Evolutionary conservation across 2,113 vertebrate genomes (phyloP).

Genomic region (Leptobrachium ailaonicum): DNA sequence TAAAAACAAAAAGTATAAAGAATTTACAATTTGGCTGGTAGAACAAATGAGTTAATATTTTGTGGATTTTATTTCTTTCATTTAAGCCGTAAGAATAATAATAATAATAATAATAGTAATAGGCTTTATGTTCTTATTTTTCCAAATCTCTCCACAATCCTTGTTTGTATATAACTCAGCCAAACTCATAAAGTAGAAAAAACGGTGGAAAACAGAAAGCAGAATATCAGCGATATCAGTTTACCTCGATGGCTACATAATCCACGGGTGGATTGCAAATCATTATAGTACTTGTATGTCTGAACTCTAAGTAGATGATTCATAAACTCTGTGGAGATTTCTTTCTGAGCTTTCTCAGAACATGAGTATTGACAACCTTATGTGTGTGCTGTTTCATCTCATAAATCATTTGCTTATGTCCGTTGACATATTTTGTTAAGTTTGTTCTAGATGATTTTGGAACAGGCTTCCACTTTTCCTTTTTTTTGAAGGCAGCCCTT

Average conservation of each 20-base stretch:
- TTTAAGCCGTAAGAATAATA: not conserved
- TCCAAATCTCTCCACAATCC: not conserved
- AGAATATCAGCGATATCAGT: constrained; percentile 14
- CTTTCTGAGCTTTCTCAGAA: constrained; percentile 3
- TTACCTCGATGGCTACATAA: constrained; percentile 10
- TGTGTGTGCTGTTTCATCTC: constrained; percentile 28
- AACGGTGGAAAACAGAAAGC: not conserved
- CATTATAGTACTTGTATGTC: constrained; percentile 14
- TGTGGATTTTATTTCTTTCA: not conserved
- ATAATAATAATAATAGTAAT: not conserved
- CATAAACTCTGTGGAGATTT: constrained; percentile 21
- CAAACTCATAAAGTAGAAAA: not conserved
- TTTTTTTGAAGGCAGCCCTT: constrained; percentile 20
- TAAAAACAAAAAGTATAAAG: no score
- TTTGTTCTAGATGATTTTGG: constrained; percentile 16
- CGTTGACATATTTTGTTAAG: constrained; percentile 33
- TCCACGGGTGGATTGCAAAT: constrained; percentile 24
- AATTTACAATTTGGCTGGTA: no score
- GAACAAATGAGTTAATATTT: not conserved
- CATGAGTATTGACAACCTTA: constrained; percentile 25
- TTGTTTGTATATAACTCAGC: not conserved
- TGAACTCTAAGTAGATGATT: constrained; percentile 5
- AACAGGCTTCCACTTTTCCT: constrained; percentile 1
- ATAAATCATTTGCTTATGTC: constrained; percentile 28
- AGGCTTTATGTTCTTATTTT: not conserved